These are phyloP conservation scores for Puma concolor DNA, from an alignment of 2,113 vertebrate species.

Conservation along the genomic window DNA sequence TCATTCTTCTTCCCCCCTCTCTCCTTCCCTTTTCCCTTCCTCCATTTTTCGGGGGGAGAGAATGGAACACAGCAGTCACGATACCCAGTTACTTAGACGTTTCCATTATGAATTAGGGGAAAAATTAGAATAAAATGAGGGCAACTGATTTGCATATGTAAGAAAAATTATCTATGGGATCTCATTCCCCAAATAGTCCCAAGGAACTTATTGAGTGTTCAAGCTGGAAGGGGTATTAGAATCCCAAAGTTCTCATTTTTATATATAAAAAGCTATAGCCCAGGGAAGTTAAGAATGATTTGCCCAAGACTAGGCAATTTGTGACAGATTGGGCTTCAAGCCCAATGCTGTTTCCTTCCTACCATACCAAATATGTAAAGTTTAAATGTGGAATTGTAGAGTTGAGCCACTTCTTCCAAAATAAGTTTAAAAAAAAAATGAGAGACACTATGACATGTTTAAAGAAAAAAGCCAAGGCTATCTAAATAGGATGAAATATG, in stretches of 20 bases:
- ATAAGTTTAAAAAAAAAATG: neutral
- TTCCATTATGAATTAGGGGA: conserved; percentile 10
- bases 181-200: neutral
- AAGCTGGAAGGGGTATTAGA: neutral
- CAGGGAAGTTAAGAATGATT: neutral
- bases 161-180: conserved; percentile 9
- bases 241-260: conserved; percentile 24
- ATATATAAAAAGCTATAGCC: neutral
- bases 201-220: neutral
- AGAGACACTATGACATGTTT: neutral
- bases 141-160: neutral
- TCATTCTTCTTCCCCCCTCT: neutral
- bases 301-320: conserved; percentile 18
- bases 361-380: neutral
- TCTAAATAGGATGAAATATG: neutral
- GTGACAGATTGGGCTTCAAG: neutral
- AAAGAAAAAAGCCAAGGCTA: conserved; percentile 20
- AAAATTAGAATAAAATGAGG: conserved; percentile 18
- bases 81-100: neutral
- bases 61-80: neutral
- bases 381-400: neutral
- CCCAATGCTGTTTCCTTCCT: neutral
- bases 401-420: neutral
- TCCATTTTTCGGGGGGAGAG: neutral
- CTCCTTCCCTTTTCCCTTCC: neutral